phyloP scores from a whole-genome alignment of 2,797 vertebrate genomes.

The Arremon brunneinucha region DNA sequence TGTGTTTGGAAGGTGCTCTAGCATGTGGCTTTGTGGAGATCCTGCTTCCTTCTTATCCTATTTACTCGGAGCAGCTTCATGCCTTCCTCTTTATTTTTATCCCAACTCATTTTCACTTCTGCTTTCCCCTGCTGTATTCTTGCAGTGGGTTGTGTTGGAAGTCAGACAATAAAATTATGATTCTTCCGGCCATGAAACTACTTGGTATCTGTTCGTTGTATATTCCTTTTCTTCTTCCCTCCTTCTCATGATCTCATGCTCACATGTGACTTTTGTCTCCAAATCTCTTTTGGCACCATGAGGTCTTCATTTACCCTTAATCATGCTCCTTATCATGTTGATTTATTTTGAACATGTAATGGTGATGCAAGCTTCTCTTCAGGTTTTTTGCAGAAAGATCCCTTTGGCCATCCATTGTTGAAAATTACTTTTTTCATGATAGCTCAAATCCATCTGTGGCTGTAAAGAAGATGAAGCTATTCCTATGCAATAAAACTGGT shows the following conservation, averaged over 20 bases:
- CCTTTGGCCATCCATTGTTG: not conserved
- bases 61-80: not conserved
- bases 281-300: not conserved
- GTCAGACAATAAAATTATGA: not conserved
- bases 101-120: not conserved
- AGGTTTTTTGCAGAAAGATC: not conserved
- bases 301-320: not conserved
- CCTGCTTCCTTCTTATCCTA: not conserved
- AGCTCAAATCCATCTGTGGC: not conserved
- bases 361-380: not conserved
- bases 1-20: not conserved
- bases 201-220: not conserved
- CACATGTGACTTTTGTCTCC: not conserved
- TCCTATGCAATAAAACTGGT: not conserved
- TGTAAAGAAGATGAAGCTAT: not conserved
- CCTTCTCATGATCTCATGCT: not conserved
- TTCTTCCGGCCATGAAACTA: not conserved
- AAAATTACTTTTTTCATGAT: not conserved
- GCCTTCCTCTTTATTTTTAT: constrained; percentile 5
- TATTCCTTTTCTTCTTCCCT: not conserved
- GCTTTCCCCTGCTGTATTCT: not conserved
- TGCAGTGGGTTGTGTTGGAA: not conserved
- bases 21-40: not conserved
- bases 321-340: not conserved
- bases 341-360: not conserved